phyloP scores from a whole-genome alignment of 1,140 invertebrate genomes.

The Chrysoperla carnea region DNA sequence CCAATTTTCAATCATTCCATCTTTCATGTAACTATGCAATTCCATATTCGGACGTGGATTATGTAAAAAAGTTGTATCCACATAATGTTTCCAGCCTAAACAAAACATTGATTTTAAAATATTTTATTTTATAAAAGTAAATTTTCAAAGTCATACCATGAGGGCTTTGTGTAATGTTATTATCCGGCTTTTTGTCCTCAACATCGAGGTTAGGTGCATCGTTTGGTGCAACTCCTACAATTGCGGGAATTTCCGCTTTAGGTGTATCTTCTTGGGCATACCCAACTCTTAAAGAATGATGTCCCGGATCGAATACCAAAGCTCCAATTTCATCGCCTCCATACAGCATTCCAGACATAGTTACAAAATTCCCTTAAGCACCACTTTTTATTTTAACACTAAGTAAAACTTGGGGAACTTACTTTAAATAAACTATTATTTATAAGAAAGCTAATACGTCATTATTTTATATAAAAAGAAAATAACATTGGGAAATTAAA shows the following conservation, averaged over 20 bases:
- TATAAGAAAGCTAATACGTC: no score
- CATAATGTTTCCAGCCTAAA: conserved; percentile 51
- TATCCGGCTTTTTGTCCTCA: conserved; percentile 42
- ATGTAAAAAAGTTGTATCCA: conserved; percentile 75
- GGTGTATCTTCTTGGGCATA: conserved; percentile 89
- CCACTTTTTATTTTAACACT: no score
- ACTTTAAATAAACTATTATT: no score
- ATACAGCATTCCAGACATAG: conserved; percentile 51
- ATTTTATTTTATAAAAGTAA: neutral
- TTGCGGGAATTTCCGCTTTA: conserved; percentile 78
- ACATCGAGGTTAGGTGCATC: conserved; percentile 32
- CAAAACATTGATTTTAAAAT: conserved; percentile 1
- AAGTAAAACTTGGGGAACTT: no score
- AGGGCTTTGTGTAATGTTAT: conserved; percentile 28
- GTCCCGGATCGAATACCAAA: conserved; percentile 90
- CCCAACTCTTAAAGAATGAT: conserved; percentile 72
- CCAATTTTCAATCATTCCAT: conserved; percentile 93
- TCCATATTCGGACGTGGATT: conserved; percentile 77
- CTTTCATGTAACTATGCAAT: conserved; percentile 75
- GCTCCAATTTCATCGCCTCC: conserved; percentile 95
- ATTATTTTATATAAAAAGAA: no score
- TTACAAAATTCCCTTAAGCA: neutral
- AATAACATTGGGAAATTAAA: no score
- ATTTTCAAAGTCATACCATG: neutral
- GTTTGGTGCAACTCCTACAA: conserved; percentile 56